Evolutionary conservation across 2,797 vertebrate genomes (phyloP).

Genomic region (Channallabes apus): DNA sequence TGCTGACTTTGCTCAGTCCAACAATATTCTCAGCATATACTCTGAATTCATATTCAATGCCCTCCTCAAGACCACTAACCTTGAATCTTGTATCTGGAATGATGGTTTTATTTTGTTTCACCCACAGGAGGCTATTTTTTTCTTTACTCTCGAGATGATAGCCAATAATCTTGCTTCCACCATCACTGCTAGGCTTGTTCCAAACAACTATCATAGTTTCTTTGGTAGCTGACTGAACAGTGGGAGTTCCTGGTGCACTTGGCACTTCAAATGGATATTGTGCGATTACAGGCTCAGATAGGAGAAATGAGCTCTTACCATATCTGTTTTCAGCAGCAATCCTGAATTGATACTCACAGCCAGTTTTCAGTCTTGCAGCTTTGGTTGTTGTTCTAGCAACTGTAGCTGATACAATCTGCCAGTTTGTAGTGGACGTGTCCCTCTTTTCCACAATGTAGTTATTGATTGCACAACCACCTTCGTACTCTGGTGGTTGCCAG

Average conservation of each 20-base stretch:
- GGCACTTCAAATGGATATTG: slow-evolving; percentile 94
- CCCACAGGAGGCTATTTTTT: slow-evolving; percentile 84
- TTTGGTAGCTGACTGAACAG: slow-evolving; percentile 72
- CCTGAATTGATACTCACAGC: slow-evolving; percentile 95
- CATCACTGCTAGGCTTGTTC: slow-evolving; percentile 83
- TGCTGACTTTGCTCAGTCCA: slow-evolving; percentile 83
- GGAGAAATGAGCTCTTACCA: slow-evolving; percentile 89
- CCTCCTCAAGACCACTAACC: slow-evolving; percentile 80
- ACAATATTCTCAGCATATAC: slow-evolving; percentile 85
- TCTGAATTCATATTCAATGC: slow-evolving; percentile 84
- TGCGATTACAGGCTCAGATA: slow-evolving; percentile 82
- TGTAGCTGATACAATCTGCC: slow-evolving; percentile 95
- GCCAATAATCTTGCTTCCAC: slow-evolving; percentile 80
- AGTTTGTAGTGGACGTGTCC: slow-evolving; percentile 91
- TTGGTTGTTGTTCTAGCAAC: slow-evolving; percentile 98
- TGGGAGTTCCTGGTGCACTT: slow-evolving; percentile 87
- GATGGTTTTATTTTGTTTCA: slow-evolving; percentile 81
- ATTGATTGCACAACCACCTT: slow-evolving; percentile 95
- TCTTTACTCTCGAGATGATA: slow-evolving; percentile 85
- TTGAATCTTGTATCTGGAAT: slow-evolving; percentile 83
- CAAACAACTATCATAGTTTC: slow-evolving; percentile 83
- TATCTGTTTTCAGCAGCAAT: slow-evolving; percentile 97
- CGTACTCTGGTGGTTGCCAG: slow-evolving; percentile 93
- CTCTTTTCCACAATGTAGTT: slow-evolving; percentile 98
- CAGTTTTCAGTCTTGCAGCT: slow-evolving; percentile 90